Conservation (phyloP, 1,140 invertebrate genomes). For the Rhopalosiphum padi region DNA sequence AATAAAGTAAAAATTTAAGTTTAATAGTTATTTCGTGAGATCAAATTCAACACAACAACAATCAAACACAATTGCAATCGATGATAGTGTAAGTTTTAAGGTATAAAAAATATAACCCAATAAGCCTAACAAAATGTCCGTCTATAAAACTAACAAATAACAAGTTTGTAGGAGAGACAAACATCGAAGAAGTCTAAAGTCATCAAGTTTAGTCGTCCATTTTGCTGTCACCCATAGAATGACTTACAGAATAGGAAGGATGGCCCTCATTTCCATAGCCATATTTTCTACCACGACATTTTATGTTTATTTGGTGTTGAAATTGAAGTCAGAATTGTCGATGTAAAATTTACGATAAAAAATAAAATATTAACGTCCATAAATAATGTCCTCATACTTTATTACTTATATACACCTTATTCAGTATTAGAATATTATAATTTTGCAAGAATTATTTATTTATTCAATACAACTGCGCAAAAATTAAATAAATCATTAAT, state of each 20-base stretch:
- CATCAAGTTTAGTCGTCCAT: slow-evolving; percentile 49
- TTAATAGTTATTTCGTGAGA: not conserved
- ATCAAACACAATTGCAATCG: not conserved
- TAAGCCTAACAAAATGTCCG: slow-evolving; percentile 43
- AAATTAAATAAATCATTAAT: not conserved
- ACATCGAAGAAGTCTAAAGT: slow-evolving; percentile 36
- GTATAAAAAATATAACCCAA: slow-evolving; percentile 36
- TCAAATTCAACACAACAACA: not conserved
- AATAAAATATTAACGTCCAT: slow-evolving; percentile 16
- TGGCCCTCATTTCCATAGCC: slow-evolving; percentile 51
- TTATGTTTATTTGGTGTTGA: slow-evolving; percentile 28
- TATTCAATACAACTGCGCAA: not conserved
- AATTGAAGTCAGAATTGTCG: slow-evolving; percentile 11
- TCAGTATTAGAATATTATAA: not conserved
- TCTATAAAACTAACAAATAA: slow-evolving; percentile 48
- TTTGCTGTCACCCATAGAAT: slow-evolving; percentile 40
- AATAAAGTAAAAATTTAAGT: not conserved
- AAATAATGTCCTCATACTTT: not conserved
- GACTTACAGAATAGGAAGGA: slow-evolving; percentile 15
- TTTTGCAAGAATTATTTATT: not conserved
- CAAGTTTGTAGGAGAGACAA: slow-evolving; percentile 30
- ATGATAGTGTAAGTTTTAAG: not conserved
- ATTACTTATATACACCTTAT: not conserved
- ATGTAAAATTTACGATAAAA: slow-evolving; percentile 20
- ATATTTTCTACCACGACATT: slow-evolving; percentile 44